Evolutionary conservation across 2,888 invertebrate species (phyloP).

Genomic region (Andrena trimmerana): DNA sequence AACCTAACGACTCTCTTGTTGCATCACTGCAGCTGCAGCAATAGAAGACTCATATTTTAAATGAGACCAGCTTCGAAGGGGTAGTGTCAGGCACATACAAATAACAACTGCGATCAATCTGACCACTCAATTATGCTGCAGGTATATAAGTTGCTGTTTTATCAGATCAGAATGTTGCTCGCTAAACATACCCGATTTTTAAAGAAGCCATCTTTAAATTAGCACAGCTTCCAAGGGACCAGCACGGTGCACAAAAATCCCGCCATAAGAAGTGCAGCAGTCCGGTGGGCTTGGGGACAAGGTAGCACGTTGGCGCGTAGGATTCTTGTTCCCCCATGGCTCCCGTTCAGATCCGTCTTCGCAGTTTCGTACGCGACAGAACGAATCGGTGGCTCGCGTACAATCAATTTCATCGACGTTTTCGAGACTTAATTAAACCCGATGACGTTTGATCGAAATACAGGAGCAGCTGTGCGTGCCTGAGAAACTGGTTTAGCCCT

Average conservation of each 20-base stretch:
- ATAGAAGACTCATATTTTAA: no score
- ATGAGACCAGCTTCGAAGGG: no score
- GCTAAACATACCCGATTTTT: no score
- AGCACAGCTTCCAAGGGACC: no score
- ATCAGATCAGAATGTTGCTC: no score
- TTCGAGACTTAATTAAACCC: conserved; percentile 56
- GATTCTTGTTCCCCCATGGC: neutral
- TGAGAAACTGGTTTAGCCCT: conserved; percentile 60
- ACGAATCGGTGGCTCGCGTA: conserved; percentile 9
- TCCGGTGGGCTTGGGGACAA: neutral
- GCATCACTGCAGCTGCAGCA: no score
- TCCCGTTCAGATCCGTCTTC: neutral
- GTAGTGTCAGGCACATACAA: no score
- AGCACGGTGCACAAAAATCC: neutral
- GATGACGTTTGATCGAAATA: conserved; percentile 61
- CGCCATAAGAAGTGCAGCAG: neutral
- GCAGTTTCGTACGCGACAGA: conserved; percentile 8
- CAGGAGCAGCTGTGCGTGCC: conserved; percentile 50
- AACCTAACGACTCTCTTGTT: no score
- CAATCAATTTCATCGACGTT: conserved; percentile 45
- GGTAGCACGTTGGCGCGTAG: neutral
- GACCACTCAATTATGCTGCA: no score
- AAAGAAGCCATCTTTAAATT: no score
- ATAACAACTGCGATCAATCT: no score
- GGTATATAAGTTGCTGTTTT: no score